Evolutionary conservation across 2,888 invertebrate species (phyloP), one percentile per base, ranked within the genome.

Genomic region (Luperina testacea): DNA sequence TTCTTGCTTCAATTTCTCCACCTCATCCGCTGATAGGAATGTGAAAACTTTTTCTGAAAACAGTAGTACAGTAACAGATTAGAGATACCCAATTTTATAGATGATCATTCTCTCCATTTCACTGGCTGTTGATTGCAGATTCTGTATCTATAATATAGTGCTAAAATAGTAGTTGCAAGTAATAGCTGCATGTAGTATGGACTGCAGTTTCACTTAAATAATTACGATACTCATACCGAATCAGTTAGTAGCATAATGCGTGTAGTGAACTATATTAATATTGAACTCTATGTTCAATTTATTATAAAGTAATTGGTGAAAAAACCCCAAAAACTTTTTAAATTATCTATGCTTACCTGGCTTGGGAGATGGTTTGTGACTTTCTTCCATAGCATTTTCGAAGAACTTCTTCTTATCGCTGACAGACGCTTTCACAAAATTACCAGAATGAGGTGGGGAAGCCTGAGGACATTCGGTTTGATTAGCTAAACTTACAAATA

Each of bases 391-490:
- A 84, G 99, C 99, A 93, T 98, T 98, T 97, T 99, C 99, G 95
- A 99, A 99, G 96, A 99, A 99, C 93, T 98, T 98, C 96, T 99
- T 99, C 97, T 99, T 98, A 96, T 99, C 98, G 95, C 98, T 99
- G 92, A 99, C 99, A 83, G 98, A 98, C 94, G 99, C 98, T 97
- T 98, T 98, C 92, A 98, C 97, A 92, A 98, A 97, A 95, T 97
- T 97, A 92, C 97, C 97, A 93, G 98, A 98, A 91, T 98, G 97
- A 91, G 98, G 98, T 91, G 98, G 97, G 90, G 98, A 97, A 94
- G 97, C 96, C 97, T 97, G 95, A 75, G 90, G 78, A 94, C 92
- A 87, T 86, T 81, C 45, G 27, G 6, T 81, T 74, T 82, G n/a
- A 87, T 84, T 81, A 90, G 90, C 13, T 65, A 85, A 84, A 89